Base-by-base conservation (phyloP, 2,113 vertebrate species). In the Engraulis encrasicolus region DNA sequence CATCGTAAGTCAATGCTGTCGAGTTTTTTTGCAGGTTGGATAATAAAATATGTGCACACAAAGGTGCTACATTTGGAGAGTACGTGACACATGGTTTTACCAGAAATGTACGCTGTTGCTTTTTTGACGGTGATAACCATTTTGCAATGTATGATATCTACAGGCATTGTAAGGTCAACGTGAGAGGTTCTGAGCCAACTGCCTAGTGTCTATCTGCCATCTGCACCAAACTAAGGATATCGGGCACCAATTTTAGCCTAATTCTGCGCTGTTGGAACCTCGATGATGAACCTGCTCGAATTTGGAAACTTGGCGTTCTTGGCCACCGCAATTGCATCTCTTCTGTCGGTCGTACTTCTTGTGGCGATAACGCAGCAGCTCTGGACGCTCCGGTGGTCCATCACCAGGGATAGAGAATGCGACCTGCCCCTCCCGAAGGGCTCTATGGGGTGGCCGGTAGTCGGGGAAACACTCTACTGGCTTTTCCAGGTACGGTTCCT, bases 371-470 rank as follows among this genome's bases (percentile, higher is more conserved):
- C 96, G 78, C 95, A 95, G 83, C 93, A 94, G 90, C 94, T 99
- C 86, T 99, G 98, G 98, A 96, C 94, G 78, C 92, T 98, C 78
- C 96, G 97, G 91, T 99, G 98, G 98, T 96, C 90, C 86, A 92
- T 96, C 88, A 97, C 96, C 58, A 93, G 97, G 82, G 98, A 99
- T 93, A 92, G 87, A 49, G 79, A 89, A 40, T 95, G 93, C 85
- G 86, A 93, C 66, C 93, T 98, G 86, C 98, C 98, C 17, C 93
- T 99, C 79, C 98, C 98, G 45, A 90, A 89, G 78, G 98, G 98
- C 84, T 99, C 98, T 80, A 99, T 99, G 98, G 98, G 98, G 78
- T 99, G 97, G 98, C 98, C 98, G 2, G 94, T 99, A 90, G 95
- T 99, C 38, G 98, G 98, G 0, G 98, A 99, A 93, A 98, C 97